Conservation (phyloP, 2,888 invertebrate species). For the Caenorhabditis sp. region DNA sequence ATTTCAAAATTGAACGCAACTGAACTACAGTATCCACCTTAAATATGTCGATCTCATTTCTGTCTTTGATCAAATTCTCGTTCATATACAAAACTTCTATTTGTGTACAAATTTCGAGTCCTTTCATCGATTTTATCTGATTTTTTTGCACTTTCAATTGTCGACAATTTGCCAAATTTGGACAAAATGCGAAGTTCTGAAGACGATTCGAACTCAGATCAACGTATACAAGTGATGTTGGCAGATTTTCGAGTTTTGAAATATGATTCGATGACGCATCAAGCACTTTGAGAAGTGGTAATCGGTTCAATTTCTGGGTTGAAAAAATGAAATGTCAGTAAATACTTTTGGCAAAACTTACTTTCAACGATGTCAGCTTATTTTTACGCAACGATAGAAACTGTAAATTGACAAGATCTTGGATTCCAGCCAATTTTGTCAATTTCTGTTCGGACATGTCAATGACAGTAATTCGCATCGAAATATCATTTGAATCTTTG, state of each 20-base stretch:
- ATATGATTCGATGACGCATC: conserved; percentile 58
- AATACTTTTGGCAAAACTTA: not conserved
- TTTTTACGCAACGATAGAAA: conserved; percentile 52
- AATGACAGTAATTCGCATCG: conserved; percentile 45
- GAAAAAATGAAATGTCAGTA: not conserved
- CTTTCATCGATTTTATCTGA: conserved; percentile 53
- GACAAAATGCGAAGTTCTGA: conserved; percentile 41
- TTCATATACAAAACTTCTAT: conserved; percentile 38
- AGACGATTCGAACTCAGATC: conserved; percentile 50
- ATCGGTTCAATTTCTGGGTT: conserved; percentile 47
- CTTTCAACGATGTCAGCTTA: conserved; percentile 13
- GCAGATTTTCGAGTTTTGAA: conserved; percentile 57
- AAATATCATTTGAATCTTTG: conserved; percentile 23
- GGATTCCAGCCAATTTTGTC: conserved; percentile 57
- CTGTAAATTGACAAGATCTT: conserved; percentile 50
- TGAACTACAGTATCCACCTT: too few species aligned
- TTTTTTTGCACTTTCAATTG: conserved; percentile 46
- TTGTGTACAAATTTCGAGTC: conserved; percentile 46
- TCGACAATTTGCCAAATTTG: conserved; percentile 11
- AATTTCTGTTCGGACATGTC: conserved; percentile 55
- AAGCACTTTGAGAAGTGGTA: conserved; percentile 47
- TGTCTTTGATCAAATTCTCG: conserved; percentile 33
- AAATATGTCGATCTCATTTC: conserved; percentile 22
- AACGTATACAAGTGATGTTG: conserved; percentile 43
- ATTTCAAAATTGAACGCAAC: too few species aligned